Evolutionary conservation across 2,113 vertebrate genomes (phyloP).

Genomic region (Bucco capensis): DNA sequence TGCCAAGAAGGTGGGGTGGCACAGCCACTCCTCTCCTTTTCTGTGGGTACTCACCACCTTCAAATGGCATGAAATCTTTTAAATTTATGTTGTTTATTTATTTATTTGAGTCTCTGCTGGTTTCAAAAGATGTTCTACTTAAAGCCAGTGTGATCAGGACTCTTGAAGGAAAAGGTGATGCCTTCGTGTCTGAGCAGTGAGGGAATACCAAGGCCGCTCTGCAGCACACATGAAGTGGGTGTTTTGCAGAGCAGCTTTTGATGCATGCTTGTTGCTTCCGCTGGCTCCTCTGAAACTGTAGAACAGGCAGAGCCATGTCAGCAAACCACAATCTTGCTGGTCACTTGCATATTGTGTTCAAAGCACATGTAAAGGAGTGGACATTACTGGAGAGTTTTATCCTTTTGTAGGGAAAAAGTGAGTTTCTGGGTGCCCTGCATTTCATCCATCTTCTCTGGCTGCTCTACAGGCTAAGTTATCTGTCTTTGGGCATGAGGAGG

Average conservation of each 20-base stretch:
- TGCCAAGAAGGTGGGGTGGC: neutral
- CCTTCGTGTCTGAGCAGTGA: neutral
- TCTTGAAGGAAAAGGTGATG: neutral
- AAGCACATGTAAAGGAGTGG: neutral
- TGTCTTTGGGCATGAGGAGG: neutral
- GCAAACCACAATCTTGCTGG: neutral
- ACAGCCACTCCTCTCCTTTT: neutral
- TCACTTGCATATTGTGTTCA: neutral
- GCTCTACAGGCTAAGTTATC: neutral
- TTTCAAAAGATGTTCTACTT: constrained; percentile 10
- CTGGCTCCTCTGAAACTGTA: neutral
- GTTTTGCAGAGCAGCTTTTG: constrained; percentile 37
- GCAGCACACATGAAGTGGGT: neutral
- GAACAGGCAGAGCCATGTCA: neutral
- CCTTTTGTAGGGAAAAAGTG: accelerated
- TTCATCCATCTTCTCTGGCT: neutral
- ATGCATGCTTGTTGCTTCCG: neutral
- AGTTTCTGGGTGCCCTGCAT: neutral
- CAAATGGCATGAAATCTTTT: neutral
- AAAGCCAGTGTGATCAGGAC: neutral
- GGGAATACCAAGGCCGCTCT: neutral
- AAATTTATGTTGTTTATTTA: neutral
- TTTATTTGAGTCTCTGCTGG: neutral
- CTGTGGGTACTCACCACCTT: neutral
- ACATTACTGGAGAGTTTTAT: neutral